A percentile compares a stretch with the other conserved stretches of the same genome.
Conservation (phyloP, 1,140 invertebrate genomes). For the Ceratina calcarata region DNA sequence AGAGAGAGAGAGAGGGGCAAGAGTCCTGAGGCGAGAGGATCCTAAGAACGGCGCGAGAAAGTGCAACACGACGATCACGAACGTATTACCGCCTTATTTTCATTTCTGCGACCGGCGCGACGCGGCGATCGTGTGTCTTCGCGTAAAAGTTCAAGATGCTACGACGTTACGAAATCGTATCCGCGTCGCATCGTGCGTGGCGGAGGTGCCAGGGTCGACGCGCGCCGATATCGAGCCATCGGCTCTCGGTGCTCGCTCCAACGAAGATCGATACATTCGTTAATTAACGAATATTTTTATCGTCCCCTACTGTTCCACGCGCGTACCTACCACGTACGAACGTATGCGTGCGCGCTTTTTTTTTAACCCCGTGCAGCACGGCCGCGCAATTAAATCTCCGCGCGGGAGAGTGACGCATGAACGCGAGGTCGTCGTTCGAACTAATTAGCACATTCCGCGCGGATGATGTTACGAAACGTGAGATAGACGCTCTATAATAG, state of each 20-base stretch:
- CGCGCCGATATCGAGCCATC: constrained; percentile 35
- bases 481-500: constrained; percentile 48
- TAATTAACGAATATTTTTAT: constrained; percentile 43
- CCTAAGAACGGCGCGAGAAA: constrained; percentile 25
- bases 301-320: not conserved
- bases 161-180: constrained; percentile 60
- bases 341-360: not conserved
- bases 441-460: constrained; percentile 49
- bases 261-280: constrained; percentile 48
- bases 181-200: constrained; percentile 42
- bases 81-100: constrained; percentile 51
- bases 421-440: constrained; percentile 46
- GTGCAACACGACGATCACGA: constrained; percentile 45
- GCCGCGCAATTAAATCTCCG: constrained; percentile 37
- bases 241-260: constrained; percentile 16
- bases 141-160: constrained; percentile 64
- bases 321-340: not conserved
- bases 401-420: constrained; percentile 37
- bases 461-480: constrained; percentile 46
- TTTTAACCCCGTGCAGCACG: not conserved
- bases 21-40: not conserved
- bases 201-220: constrained; percentile 58
- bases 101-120: constrained; percentile 35
- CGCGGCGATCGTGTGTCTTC: constrained; percentile 42
- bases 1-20: not conserved